Evolutionary conservation across 2,888 invertebrate species (phyloP), one percentile per base, ranked within the genome.

Genomic region (Abrostola triplasia): DNA sequence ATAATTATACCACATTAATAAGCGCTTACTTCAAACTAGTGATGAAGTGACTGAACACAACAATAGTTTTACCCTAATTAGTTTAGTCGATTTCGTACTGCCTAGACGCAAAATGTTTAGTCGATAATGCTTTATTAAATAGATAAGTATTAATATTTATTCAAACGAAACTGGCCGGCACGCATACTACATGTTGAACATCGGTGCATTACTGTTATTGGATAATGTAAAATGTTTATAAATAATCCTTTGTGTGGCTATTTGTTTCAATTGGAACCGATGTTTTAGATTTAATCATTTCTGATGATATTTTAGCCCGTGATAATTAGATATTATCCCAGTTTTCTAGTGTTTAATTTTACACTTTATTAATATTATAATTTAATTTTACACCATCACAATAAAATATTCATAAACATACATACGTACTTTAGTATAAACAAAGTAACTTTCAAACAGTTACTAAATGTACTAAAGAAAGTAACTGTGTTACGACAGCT

Each of bases 191-290:
- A 73, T 66, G 53, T 55, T 54, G 64, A 59, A 50, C 53, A 62
- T 66, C 54, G 47, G 52, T 58, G 63, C 55, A 53, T 65, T 50
- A 66, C 59, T 67, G 62, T 64, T 67, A 59, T 44, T 55, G 51
- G 37, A 50, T 58, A 65, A 64, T 40, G 8, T 47, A 48, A 62
- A 62, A 57, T 57, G 62, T 49, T 66, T 51, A 35, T 62, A 40
- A 59, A 63, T 47, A 67, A 40, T 70, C 60, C 76, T 77, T 79
- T 78, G 76, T 77, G 63, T 68, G 36, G 5, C 40, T 44, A 10
- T 51, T 40, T 50, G 42, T 58, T 54, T 63, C 13, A 49, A 49
- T 35, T n/a, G 5, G 24, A 13, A 40, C 41, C n/a, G 53, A 38
- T 35, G 47, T 40, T 40, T 12, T 40, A 49, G 35, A 37, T 37